phyloP scores from a whole-genome alignment of 2,888 invertebrate genomes.

The Protodeltote pygarga region DNA sequence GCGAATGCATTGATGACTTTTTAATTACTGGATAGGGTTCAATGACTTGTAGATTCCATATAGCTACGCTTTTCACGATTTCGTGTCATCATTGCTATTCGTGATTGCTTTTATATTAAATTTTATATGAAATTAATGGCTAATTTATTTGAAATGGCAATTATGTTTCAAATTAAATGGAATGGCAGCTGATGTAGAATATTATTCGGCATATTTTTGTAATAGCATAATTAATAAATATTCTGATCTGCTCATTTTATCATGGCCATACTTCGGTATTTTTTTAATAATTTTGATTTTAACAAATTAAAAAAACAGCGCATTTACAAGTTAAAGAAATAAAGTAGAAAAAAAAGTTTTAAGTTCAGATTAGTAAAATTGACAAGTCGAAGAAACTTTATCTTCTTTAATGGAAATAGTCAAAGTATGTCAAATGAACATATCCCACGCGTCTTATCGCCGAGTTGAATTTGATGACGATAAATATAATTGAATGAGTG shows the following conservation, averaged over 20 bases:
- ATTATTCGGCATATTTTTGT: not conserved
- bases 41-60: constrained; percentile 40
- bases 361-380: too few species aligned
- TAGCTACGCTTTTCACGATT: constrained; percentile 19
- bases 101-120: constrained; percentile 6
- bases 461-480: constrained; percentile 54
- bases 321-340: too few species aligned
- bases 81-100: constrained; percentile 20
- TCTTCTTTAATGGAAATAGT: constrained; percentile 22
- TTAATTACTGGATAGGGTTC: constrained; percentile 66
- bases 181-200: not conserved
- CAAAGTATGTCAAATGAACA: constrained; percentile 41
- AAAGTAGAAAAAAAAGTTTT: too few species aligned
- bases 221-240: too few species aligned
- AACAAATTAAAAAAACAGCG: too few species aligned
- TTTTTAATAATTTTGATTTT: too few species aligned
- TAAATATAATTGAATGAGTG: constrained; percentile 48
- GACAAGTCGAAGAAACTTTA: constrained; percentile 11
- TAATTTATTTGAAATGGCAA: too few species aligned
- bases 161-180: constrained; percentile 2
- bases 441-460: constrained; percentile 55
- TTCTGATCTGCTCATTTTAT: too few species aligned
- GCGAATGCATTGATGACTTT: constrained; percentile 64
- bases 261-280: too few species aligned
- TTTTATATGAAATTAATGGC: constrained; percentile 8